phyloP scores from a whole-genome alignment of 1,140 invertebrate genomes.

The Drosophila kurseongensis region DNA sequence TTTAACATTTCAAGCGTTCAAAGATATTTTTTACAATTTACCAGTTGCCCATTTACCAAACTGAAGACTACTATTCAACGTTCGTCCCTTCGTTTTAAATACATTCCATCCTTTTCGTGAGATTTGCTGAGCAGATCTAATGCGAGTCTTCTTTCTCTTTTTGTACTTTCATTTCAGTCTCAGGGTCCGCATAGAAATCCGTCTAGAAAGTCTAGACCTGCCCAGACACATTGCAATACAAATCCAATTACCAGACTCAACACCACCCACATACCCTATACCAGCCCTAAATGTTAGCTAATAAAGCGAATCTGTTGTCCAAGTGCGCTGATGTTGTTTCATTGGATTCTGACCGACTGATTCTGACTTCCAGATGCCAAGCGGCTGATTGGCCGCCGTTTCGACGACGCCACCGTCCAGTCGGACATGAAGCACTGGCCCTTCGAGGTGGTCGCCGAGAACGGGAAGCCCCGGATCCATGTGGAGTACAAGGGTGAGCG shows the following conservation, averaged over 20 bases:
- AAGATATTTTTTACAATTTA: too few relatives aligned
- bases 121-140: slow-evolving; percentile 51
- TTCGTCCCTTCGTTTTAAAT: not conserved
- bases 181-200: slow-evolving; percentile 62
- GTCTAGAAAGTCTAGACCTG: slow-evolving; percentile 48
- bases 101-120: slow-evolving; percentile 2
- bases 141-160: slow-evolving; percentile 60
- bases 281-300: slow-evolving; percentile 41
- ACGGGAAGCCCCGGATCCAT: slow-evolving; percentile 94
- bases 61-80: not conserved
- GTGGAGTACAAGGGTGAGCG: slow-evolving; percentile 95
- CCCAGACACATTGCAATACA: slow-evolving; percentile 27
- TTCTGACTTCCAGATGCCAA: slow-evolving; percentile 93
- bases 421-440: slow-evolving; percentile 98
- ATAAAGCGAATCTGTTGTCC: slow-evolving; percentile 52
- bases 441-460: slow-evolving; percentile 93
- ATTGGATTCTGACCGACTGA: slow-evolving; percentile 39
- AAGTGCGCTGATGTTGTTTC: slow-evolving; percentile 37
- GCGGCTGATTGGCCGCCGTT: slow-evolving; percentile 96
- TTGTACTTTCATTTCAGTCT: slow-evolving; percentile 80
- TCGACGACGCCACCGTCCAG: slow-evolving; percentile 95
- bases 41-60: too few relatives aligned
- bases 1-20: too few relatives aligned
- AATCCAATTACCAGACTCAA: slow-evolving; percentile 24
- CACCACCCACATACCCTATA: slow-evolving; percentile 8